These are phyloP conservation scores for Cyclargus thomasi DNA, from an alignment of 1,140 invertebrate genomes.

Conservation along the genomic window DNA sequence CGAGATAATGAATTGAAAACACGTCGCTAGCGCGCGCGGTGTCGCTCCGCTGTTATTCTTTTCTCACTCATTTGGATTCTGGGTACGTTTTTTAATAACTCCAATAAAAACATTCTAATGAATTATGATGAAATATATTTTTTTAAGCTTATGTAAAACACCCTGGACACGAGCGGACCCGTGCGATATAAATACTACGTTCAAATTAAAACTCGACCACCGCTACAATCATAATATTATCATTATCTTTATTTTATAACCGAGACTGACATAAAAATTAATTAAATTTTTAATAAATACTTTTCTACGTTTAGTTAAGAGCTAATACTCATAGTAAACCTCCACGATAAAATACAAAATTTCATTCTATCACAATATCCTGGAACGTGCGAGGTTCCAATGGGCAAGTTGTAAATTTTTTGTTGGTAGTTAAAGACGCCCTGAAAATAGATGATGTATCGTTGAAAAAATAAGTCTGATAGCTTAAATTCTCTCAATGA, in stretches of 20 bases:
- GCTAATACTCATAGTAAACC: too few species aligned
- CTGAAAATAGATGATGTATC: too few species aligned
- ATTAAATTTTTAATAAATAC: too few species aligned
- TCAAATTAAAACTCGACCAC: conserved; percentile 7
- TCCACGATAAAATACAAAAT: too few species aligned
- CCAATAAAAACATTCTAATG: conserved; percentile 54
- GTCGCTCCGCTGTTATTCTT: conserved; percentile 62
- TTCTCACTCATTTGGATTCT: conserved; percentile 68
- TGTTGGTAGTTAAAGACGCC: too few species aligned
- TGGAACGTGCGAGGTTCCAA: too few species aligned
- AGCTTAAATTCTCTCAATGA: too few species aligned
- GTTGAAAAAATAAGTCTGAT: too few species aligned
- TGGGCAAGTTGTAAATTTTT: too few species aligned
- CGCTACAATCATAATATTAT: conserved; percentile 20
- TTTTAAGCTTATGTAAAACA: conserved; percentile 45
- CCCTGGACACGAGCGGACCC: not conserved
- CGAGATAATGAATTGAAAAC: conserved; percentile 75
- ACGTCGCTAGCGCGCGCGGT: conserved; percentile 48
- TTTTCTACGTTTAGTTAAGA: too few species aligned
- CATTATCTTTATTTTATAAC: conserved; percentile 17
- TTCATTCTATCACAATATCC: too few species aligned
- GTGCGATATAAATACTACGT: conserved; percentile 21
- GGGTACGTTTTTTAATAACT: conserved; percentile 47
- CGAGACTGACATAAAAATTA: not conserved
- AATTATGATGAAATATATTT: conserved; percentile 67